Evolutionary conservation across 2,797 vertebrate species (phyloP).

Genomic region (Parauchenoglanis punctatus): DNA sequence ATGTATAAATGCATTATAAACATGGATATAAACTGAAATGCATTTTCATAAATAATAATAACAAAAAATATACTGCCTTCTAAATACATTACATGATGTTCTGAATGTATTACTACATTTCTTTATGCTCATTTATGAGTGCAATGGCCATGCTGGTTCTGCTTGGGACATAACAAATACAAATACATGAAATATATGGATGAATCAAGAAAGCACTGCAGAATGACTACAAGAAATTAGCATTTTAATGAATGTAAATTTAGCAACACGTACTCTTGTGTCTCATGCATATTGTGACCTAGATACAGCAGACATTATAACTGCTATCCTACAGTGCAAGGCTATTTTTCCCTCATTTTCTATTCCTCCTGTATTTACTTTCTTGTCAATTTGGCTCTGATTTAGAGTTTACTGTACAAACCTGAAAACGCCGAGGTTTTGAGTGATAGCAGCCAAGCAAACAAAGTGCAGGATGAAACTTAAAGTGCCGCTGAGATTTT

Average conservation of each 20-base stretch:
- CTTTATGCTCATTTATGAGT: not conserved
- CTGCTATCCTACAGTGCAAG: not conserved
- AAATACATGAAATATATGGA: not conserved
- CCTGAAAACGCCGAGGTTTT: not conserved
- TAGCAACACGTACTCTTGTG: slow-evolving; percentile 9
- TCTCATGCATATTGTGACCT: slow-evolving; percentile 38
- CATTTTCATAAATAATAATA: no score
- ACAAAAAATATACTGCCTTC: no score
- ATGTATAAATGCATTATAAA: no score
- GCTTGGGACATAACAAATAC: not conserved
- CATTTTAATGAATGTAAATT: not conserved
- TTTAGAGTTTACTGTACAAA: slow-evolving; percentile 11
- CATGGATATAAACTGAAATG: no score
- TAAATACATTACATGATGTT: no score
- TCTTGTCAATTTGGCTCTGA: slow-evolving; percentile 3
- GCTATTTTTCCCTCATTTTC: not conserved
- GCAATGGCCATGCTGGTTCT: not conserved
- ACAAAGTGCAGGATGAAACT: not conserved
- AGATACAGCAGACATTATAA: slow-evolving; percentile 17
- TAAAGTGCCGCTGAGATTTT: not conserved
- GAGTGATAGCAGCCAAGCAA: not conserved
- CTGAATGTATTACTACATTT: not conserved
- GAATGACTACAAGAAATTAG: not conserved
- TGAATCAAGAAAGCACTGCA: not conserved
- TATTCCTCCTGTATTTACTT: not conserved